Conservation (phyloP, 1,140 invertebrate species). For the Trichomalopsis sarcophagae region DNA sequence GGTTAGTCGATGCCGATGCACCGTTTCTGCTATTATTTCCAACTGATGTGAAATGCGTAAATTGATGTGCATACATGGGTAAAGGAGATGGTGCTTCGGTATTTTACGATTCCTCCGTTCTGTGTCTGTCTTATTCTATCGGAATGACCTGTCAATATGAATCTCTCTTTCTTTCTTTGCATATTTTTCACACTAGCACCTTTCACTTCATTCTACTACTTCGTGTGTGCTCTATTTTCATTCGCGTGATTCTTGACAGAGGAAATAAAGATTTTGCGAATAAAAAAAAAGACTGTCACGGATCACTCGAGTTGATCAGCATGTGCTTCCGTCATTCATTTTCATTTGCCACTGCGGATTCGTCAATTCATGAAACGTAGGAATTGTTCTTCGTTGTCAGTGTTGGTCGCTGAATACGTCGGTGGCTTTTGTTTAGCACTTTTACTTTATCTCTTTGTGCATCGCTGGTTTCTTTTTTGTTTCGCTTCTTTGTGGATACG, state of each 20-base stretch:
- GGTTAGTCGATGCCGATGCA: not conserved
- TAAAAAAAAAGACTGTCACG: constrained; percentile 3
- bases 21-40: not conserved
- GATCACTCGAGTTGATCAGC: constrained; percentile 20
- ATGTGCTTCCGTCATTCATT: constrained; percentile 16
- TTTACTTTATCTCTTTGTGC: constrained; percentile 22
- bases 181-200: not conserved
- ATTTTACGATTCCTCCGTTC: not conserved
- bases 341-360: not conserved
- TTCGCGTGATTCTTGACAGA: constrained; percentile 17
- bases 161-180: not conserved
- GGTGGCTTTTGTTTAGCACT: not conserved
- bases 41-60: no score
- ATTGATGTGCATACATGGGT: not conserved
- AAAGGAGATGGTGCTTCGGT: not conserved
- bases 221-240: not conserved
- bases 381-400: not conserved
- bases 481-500: not conserved
- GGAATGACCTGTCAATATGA: not conserved
- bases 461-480: not conserved
- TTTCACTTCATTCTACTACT: not conserved
- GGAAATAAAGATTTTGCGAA: no score
- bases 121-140: constrained; percentile 1
- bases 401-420: not conserved
- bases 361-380: not conserved